phyloP scores from a whole-genome alignment of 2,888 invertebrate genomes.

The Dione juno region DNA sequence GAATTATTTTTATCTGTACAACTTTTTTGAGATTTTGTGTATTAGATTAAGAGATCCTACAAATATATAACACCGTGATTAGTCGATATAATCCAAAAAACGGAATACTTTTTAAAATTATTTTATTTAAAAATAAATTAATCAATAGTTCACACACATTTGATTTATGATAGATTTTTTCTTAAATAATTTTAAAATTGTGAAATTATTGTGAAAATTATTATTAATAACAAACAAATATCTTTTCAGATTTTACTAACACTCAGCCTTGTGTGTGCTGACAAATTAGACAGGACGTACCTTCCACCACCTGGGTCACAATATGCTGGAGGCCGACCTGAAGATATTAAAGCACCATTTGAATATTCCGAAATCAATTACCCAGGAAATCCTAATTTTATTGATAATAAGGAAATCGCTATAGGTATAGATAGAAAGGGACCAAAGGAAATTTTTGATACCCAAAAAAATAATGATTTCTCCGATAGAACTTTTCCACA shows the following conservation, averaged over 20 bases:
- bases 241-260: slow-evolving; percentile 63
- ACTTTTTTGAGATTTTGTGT: too few relatives aligned
- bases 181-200: too few relatives aligned
- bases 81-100: too few relatives aligned
- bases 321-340: slow-evolving; percentile 62
- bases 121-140: too few relatives aligned
- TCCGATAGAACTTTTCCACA: slow-evolving; percentile 27
- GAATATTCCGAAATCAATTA: slow-evolving; percentile 55
- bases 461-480: neutral
- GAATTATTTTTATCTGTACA: too few relatives aligned
- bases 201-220: neutral
- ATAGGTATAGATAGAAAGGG: slow-evolving; percentile 50
- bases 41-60: too few relatives aligned
- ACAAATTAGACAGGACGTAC: slow-evolving; percentile 67
- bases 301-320: slow-evolving; percentile 69
- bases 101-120: too few relatives aligned
- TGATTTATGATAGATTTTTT: too few relatives aligned
- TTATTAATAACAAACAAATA: neutral
- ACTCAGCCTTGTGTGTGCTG: slow-evolving; percentile 56
- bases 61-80: too few relatives aligned
- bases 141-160: too few relatives aligned
- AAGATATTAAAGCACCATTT: slow-evolving; percentile 58
- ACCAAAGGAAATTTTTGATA: slow-evolving; percentile 32
- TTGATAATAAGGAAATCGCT: slow-evolving; percentile 29
- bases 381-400: slow-evolving; percentile 36